Percentiles rank a stretch among this genome's conserved stretches.
phyloP scores from a whole-genome alignment of 2,113 vertebrate genomes.

The Calypte anna region DNA sequence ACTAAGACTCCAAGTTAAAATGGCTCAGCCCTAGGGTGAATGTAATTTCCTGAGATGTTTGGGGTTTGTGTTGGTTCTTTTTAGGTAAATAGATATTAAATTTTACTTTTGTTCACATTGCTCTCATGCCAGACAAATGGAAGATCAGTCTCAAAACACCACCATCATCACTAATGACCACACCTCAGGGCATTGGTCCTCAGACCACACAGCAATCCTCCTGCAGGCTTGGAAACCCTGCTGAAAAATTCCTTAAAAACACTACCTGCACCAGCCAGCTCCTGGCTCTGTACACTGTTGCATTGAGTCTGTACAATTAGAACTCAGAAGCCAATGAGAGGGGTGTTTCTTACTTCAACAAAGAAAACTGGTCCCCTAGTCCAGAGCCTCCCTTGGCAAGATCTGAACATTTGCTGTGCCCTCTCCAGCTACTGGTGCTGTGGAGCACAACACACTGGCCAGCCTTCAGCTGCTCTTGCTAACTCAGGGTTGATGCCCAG shows the following conservation, averaged over 20 bases:
- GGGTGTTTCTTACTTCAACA: neutral
- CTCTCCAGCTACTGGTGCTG: neutral
- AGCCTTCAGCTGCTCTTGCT: neutral
- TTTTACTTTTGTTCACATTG: neutral
- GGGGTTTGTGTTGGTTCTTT: neutral
- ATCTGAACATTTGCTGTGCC: neutral
- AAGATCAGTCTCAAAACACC: neutral
- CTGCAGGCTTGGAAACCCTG: neutral
- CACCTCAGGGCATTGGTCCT: neutral
- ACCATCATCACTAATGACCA: neutral
- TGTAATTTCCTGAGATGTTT: neutral
- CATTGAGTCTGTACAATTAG: accelerated
- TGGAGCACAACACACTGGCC: neutral
- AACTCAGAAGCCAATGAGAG: neutral
- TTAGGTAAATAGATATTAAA: neutral
- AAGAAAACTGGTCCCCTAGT: neutral
- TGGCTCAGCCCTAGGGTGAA: neutral
- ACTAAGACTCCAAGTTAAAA: neutral
- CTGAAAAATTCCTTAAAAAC: neutral
- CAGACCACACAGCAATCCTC: neutral
- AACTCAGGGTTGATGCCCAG: neutral
- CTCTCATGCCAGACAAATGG: neutral
- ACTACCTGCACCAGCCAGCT: neutral
- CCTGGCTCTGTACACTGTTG: neutral
- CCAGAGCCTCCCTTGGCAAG: neutral